Evolutionary conservation across 2,888 invertebrate genomes (phyloP), one percentile per base, ranked within the genome.

Genomic region (Hirtodrosophila trivittata): DNA sequence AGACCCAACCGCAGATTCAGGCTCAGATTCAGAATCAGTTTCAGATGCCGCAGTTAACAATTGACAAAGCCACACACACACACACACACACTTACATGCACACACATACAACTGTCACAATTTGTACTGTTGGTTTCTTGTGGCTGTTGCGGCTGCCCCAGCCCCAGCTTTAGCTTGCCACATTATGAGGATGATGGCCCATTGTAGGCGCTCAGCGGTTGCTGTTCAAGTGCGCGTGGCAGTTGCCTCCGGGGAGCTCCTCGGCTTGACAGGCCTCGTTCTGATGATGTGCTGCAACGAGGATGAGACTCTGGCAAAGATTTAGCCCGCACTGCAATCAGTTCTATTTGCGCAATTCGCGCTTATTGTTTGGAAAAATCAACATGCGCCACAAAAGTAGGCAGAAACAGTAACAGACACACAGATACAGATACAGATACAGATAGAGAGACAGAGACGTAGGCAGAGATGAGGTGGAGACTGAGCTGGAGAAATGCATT

Each of bases 361-460:
- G 86, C 87, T 86, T 82, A 82, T 82, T 82, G 82, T 82, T 86
- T 70, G 82, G 82, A 82, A 82, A 85, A 82, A 86, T 86, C 81
- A 82, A 80, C 78, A 77, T 45, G 55, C 54, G 59, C 65, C 5
- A 9, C 28, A 28, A 10, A 18, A 26, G 47, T 16, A 32, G 28
- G 46, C 28, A 32, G 35, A 39, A 41, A 38, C 54, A 28, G 28
- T 5, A 28, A 9, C 28, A 28, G 28, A 8, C 1, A 5, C 28
- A 28, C 9, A 25, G 25, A 6, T 6, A 25, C 4, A 25, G 25
- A 6, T 6, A 25, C 4, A 25, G 25, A 6, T 6, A 25, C 25
- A 25, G 6, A 6, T 6, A 25, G 25, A 25, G 25, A 25, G 4
- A 3, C 25, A 25, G 5, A 28, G 28, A 47, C 46, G 13, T 10